Evolutionary conservation across 2,888 invertebrate genomes (phyloP).

Genomic region (Hemistola chrysoprasaria): DNA sequence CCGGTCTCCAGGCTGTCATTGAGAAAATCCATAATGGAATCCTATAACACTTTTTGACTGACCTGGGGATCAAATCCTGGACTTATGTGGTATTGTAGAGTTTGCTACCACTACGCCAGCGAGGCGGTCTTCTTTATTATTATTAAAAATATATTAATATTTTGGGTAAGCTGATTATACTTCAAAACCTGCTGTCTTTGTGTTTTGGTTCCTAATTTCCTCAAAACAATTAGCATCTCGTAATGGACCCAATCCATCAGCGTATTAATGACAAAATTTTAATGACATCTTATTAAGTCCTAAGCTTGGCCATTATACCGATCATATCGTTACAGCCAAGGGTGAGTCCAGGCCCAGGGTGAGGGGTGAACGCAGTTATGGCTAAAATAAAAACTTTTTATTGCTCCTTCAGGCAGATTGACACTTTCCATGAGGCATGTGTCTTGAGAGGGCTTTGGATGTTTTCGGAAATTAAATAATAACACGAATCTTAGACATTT

Average conservation of each 20-base stretch:
- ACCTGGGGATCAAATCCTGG: no score
- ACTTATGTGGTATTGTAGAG: no score
- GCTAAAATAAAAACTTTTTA: slow-evolving; percentile 48
- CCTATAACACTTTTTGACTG: no score
- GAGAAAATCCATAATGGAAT: no score
- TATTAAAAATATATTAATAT: no score
- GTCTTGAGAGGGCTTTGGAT: slow-evolving; percentile 9
- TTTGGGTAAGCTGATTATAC: no score
- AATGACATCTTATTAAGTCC: slow-evolving; percentile 35
- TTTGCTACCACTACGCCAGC: no score
- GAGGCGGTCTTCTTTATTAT: no score
- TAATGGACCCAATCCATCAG: slow-evolving; percentile 28
- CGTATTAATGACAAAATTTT: slow-evolving; percentile 35
- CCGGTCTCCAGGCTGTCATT: no score
- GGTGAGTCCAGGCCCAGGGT: background rate
- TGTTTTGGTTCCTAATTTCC: background rate
- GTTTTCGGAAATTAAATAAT: slow-evolving; percentile 2
- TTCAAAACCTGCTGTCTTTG: no score
- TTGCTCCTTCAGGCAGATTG: slow-evolving; percentile 27
- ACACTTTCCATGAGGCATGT: slow-evolving; percentile 27
- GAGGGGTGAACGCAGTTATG: slow-evolving; percentile 31
- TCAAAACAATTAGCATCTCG: slow-evolving; percentile 16
- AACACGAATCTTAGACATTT: no score
- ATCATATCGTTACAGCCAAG: slow-evolving; percentile 38
- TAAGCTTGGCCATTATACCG: slow-evolving; percentile 39